Percentiles rank a stretch among this genome's conserved stretches.
These are phyloP conservation scores for Amazona guildingii DNA, from an alignment of 2,113 vertebrate species.

Conservation along the genomic window DNA sequence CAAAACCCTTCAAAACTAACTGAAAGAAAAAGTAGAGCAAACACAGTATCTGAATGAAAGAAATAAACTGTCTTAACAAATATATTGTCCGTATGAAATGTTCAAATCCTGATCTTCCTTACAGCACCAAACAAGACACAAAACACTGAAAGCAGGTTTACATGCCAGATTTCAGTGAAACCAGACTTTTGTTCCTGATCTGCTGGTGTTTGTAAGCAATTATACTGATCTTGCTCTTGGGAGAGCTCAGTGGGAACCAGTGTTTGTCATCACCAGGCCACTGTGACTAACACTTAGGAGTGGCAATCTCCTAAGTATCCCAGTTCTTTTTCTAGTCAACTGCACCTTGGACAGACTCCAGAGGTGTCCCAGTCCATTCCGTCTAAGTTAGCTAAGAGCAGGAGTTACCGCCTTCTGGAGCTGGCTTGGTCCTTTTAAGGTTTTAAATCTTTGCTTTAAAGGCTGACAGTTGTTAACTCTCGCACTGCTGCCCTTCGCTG, in stretches of 20 bases:
- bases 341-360: not conserved
- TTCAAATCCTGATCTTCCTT: not conserved
- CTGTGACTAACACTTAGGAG: not conserved
- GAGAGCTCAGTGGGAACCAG: not conserved
- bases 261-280: not conserved
- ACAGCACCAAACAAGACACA: not conserved
- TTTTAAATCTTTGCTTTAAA: not conserved
- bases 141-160: not conserved
- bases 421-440: not conserved
- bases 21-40: constrained; percentile 5
- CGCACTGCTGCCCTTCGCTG: not conserved
- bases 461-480: not conserved
- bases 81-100: not conserved
- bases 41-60: not conserved
- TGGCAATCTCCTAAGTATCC: not conserved
- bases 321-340: not conserved
- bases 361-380: not conserved
- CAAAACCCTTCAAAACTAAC: not conserved
- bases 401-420: not conserved
- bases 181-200: not conserved
- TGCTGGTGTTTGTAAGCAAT: not conserved
- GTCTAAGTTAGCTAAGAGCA: not conserved
- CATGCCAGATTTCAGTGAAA: not conserved
- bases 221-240: not conserved
- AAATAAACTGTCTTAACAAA: not conserved